Conservation (phyloP, 2,113 vertebrate species). For the Phrynosoma platyrhinos region DNA sequence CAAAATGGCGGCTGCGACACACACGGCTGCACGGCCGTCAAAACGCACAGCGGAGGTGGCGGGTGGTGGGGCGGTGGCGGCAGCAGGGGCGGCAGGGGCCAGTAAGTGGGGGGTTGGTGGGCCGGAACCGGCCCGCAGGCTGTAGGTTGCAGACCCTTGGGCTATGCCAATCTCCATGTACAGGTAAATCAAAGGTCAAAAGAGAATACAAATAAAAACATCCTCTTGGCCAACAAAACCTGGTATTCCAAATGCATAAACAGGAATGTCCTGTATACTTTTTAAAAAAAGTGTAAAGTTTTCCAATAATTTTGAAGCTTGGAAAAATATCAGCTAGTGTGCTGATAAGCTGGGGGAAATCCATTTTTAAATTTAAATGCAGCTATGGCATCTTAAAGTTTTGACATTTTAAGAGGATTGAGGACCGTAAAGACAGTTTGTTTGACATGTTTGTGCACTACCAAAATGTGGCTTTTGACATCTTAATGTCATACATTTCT, state of each 20-base stretch:
- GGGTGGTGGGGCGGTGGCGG: too few relatives aligned
- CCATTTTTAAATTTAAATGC: background rate
- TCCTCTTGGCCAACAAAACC: background rate
- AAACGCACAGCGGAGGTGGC: too few relatives aligned
- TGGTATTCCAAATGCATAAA: background rate
- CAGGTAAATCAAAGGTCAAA: background rate
- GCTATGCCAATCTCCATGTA: too few relatives aligned
- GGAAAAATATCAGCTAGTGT: background rate
- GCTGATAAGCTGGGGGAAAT: background rate
- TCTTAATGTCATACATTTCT: slow-evolving; percentile 1
- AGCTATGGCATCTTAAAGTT: background rate
- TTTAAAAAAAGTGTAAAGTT: background rate
- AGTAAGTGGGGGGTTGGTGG: too few relatives aligned
- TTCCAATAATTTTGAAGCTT: background rate
- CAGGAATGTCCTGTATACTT: too few relatives aligned
- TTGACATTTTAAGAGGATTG: background rate
- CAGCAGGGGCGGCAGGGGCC: too few relatives aligned
- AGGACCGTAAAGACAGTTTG: background rate
- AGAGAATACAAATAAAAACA: background rate
- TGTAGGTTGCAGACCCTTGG: too few relatives aligned
- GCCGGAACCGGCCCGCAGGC: too few relatives aligned
- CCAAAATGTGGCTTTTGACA: background rate
- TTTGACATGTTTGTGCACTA: background rate
- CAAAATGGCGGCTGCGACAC: too few relatives aligned
- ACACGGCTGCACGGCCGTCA: too few relatives aligned